Evolutionary conservation across 1,140 invertebrate species (phyloP), one percentile per base, ranked within the genome.

Genomic region (Babylonia areolata): DNA sequence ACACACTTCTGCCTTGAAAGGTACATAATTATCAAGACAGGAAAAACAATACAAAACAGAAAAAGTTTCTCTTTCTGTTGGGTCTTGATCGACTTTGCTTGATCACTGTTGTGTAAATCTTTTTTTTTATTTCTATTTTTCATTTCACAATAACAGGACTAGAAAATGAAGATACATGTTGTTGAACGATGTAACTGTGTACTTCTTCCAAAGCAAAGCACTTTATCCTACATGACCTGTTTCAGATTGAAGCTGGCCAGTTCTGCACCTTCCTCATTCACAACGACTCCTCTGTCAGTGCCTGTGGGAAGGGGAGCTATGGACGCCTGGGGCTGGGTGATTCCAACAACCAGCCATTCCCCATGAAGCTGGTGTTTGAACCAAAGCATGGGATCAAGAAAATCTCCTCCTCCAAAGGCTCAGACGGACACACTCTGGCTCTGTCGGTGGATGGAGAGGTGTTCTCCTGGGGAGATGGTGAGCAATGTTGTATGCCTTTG

Each of bases 381-480:
- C 89, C 90, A 11, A 88, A 91, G 33, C 90, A 92, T 17, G 90
- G 90, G 78, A 90, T 93, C 2, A 93, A 92, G 89, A 94, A 93
- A 81, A 92, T 96, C 20, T 95, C 95, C 1, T 96, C 95, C 1
- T 95, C 95, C 3, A 96, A 96, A 92, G 95, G 92, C 37, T 94
- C 93, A 42, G 98, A 98, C 37, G 99, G 99, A 93, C 98, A 99
- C 93, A 99, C 98, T 90, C 94, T 99, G n/a, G 98, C 98, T 6
- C 94, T 99, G 35, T 97, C 97, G 9, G 96, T 96, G 33, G 97
- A 98, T 89, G 98, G 98, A 40, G 97, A 98, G 89, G 97, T 99
- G 0, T 99, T 97, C 94, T 98, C 97, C 23, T 99, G 98, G 98
- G 98, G 98, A 17, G 98, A 99, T 95, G 98, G 98, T 33, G 79